phyloP scores from a whole-genome alignment of 2,888 invertebrate genomes.

The Eupeodes luniger region DNA sequence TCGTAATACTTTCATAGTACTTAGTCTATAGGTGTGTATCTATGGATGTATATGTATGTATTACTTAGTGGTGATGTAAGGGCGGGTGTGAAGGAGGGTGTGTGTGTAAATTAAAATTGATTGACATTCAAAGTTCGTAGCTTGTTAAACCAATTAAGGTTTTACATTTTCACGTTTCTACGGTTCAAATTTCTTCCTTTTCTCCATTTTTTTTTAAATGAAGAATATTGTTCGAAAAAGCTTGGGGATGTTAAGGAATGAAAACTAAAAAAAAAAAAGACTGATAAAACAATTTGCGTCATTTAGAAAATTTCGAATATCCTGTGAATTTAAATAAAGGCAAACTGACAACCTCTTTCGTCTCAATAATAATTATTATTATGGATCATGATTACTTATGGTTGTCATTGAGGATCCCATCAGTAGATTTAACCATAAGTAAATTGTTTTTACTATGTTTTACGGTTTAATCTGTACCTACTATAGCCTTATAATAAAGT shows the following conservation, averaged over 20 bases:
- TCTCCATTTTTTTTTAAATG: not conserved
- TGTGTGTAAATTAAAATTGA: constrained; percentile 5
- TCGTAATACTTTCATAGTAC: too few relatives aligned
- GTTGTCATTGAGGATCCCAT: not conserved
- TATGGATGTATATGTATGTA: too few relatives aligned
- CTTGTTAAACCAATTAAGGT: constrained; percentile 25
- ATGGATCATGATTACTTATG: not conserved
- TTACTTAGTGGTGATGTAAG: not conserved
- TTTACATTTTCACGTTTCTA: not conserved
- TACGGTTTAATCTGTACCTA: too few relatives aligned
- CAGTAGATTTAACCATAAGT: not conserved
- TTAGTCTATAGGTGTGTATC: not conserved
- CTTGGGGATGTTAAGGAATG: too few relatives aligned
- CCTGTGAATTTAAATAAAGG: not conserved
- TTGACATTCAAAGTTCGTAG: constrained; percentile 29
- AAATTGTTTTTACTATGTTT: not conserved
- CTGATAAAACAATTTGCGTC: not conserved
- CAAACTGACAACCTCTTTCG: not conserved
- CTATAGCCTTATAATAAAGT: too few relatives aligned
- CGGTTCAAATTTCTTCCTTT: not conserved
- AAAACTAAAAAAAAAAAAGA: not conserved
- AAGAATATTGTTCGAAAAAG: not conserved
- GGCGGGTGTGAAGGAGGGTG: not conserved
- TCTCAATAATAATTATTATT: not conserved
- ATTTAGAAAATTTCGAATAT: not conserved